Evolutionary conservation across 1,140 invertebrate genomes (phyloP).

Genomic region (Drosophila elegans): DNA sequence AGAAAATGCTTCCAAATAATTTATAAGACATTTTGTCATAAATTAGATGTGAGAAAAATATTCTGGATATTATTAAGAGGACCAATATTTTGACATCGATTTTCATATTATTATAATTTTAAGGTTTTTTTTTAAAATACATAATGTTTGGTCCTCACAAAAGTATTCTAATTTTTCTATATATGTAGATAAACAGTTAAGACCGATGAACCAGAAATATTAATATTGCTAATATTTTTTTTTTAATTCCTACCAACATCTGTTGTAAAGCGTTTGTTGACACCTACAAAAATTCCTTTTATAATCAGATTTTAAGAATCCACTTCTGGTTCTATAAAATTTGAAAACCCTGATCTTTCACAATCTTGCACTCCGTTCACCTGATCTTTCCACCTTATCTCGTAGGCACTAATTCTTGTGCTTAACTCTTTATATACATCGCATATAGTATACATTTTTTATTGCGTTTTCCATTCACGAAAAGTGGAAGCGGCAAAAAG

Average conservation of each 20-base stretch:
- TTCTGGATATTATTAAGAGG: neutral
- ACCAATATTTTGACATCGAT: too few relatives aligned
- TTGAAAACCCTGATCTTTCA: neutral
- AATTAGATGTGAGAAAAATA: slow-evolving; percentile 15
- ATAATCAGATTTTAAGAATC: neutral
- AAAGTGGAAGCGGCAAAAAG: slow-evolving; percentile 27
- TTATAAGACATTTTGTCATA: slow-evolving; percentile 35
- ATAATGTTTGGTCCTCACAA: too few relatives aligned
- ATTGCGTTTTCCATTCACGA: slow-evolving; percentile 68
- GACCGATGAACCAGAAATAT: too few relatives aligned
- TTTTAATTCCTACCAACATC: too few relatives aligned
- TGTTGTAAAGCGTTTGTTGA: neutral
- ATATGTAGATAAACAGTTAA: too few relatives aligned
- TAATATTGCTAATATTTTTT: too few relatives aligned
- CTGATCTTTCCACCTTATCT: slow-evolving; percentile 32
- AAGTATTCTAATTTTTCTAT: too few relatives aligned
- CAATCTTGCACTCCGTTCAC: slow-evolving; percentile 20
- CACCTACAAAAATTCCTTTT: too few relatives aligned
- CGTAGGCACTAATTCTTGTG: slow-evolving; percentile 27
- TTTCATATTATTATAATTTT: neutral
- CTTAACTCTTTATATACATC: slow-evolving; percentile 20
- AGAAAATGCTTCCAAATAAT: slow-evolving; percentile 26
- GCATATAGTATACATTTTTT: slow-evolving; percentile 44
- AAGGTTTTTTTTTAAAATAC: too few relatives aligned
- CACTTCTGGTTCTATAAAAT: neutral